Conservation (phyloP, 2,888 invertebrate genomes). For the Branchipolynoe longqiensis region DNA sequence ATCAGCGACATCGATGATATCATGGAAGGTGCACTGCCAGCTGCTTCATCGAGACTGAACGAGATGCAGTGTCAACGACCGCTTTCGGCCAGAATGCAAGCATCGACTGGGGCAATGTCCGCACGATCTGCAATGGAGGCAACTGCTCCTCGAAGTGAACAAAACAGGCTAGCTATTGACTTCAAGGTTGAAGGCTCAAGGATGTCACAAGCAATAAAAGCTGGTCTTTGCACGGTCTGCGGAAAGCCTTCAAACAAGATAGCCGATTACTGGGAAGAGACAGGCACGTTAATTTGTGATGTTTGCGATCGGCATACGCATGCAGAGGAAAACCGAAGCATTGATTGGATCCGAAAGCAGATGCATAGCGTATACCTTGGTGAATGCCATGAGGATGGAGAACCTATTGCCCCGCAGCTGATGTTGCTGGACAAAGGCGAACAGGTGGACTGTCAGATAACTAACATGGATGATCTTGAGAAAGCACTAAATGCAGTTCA, state of each 20-base stretch:
- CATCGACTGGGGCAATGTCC: no score
- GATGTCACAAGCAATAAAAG: slow-evolving; percentile 33
- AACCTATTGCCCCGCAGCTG: neutral
- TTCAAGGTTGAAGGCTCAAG: slow-evolving; percentile 35
- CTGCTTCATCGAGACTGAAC: slow-evolving; percentile 1
- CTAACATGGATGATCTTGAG: neutral
- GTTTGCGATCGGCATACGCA: slow-evolving; percentile 34
- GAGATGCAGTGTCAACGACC: neutral
- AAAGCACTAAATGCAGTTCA: slow-evolving; percentile 7
- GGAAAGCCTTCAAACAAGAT: slow-evolving; percentile 42
- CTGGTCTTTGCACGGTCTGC: slow-evolving; percentile 43
- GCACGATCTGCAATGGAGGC: neutral
- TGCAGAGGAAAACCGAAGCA: neutral
- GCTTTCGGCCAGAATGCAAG: neutral
- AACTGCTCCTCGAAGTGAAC: neutral
- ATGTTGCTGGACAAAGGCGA: slow-evolving; percentile 2
- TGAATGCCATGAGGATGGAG: neutral
- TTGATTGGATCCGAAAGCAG: slow-evolving; percentile 8
- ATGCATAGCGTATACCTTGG: neutral
- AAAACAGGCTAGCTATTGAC: neutral
- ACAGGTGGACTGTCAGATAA: neutral
- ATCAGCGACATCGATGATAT: neutral
- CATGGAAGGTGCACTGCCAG: neutral
- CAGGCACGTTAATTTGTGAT: slow-evolving; percentile 33
- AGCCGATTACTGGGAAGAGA: slow-evolving; percentile 47